Evolutionary conservation across 2,797 vertebrate genomes (phyloP).

Genomic region (Rhinella marina): DNA sequence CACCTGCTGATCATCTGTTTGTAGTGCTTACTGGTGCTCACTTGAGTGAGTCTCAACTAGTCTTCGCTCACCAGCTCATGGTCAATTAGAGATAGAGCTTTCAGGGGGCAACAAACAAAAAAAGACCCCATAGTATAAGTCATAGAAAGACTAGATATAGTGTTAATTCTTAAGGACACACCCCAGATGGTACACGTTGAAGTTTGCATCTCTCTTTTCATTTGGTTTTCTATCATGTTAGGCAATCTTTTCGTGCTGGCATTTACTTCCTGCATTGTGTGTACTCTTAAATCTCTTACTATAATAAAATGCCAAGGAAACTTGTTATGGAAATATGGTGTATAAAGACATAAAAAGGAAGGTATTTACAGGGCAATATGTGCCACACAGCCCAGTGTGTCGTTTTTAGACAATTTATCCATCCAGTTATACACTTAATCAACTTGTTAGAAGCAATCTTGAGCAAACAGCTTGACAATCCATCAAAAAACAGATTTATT

Average conservation of each 20-base stretch:
- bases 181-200: no score
- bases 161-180: no score
- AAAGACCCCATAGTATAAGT: no score
- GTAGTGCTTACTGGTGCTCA: no score
- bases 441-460: slow-evolving; percentile 32
- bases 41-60: no score
- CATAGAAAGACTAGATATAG: no score
- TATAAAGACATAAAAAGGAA: slow-evolving; percentile 17
- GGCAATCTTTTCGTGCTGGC: background rate
- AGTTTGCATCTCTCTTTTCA: background rate
- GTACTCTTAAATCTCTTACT: background rate
- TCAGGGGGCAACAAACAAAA: no score
- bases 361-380: slow-evolving; percentile 32
- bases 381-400: background rate
- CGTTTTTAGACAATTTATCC: slow-evolving; percentile 11
- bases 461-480: slow-evolving; percentile 15
- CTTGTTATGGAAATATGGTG: background rate
- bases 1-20: no score
- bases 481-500: slow-evolving; percentile 30
- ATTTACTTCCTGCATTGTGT: slow-evolving; percentile 2
- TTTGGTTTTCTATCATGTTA: background rate
- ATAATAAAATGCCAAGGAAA: slow-evolving; percentile 2
- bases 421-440: slow-evolving; percentile 5
- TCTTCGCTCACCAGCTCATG: no score
- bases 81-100: no score